These are phyloP conservation scores for Gambusia holbrooki DNA, from an alignment of 2,113 vertebrate genomes.

Conservation along the genomic window DNA sequence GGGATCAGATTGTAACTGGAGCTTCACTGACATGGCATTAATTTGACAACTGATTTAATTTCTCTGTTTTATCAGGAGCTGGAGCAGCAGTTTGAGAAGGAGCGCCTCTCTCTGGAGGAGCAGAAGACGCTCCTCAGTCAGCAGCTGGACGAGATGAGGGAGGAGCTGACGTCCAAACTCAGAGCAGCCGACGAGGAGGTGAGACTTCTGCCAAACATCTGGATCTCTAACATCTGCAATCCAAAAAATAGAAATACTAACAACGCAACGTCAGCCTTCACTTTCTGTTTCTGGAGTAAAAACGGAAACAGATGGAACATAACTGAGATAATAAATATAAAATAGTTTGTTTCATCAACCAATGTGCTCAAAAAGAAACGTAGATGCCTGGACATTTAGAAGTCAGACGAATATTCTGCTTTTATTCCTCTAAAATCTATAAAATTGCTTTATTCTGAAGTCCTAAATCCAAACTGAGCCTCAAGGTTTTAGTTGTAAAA, in stretches of 20 bases:
- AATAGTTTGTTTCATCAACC: background rate
- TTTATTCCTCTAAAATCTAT: background rate
- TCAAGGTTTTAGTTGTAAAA: background rate
- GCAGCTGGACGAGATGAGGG: conserved; percentile 87
- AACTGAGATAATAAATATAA: no score
- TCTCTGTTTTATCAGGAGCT: conserved; percentile 83
- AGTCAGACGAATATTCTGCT: no score
- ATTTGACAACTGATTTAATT: background rate
- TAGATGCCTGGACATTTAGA: no score
- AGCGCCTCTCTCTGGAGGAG: conserved; percentile 88
- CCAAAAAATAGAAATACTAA: no score
- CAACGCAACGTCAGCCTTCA: no score
- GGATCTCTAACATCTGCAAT: no score
- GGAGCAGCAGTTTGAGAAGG: conserved; percentile 92
- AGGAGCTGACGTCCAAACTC: conserved; percentile 88
- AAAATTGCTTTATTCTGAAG: background rate
- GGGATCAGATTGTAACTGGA: no score
- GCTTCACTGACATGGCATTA: background rate
- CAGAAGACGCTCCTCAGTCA: conserved; percentile 88
- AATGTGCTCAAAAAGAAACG: no score
- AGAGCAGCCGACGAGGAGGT: conserved; percentile 89
- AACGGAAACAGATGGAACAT: no score
- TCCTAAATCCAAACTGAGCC: background rate
- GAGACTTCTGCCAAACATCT: conserved; percentile 3
- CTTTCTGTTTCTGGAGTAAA: no score